Conservation (phyloP, 2,888 invertebrate species). For the Nymphalis c-album region DNA sequence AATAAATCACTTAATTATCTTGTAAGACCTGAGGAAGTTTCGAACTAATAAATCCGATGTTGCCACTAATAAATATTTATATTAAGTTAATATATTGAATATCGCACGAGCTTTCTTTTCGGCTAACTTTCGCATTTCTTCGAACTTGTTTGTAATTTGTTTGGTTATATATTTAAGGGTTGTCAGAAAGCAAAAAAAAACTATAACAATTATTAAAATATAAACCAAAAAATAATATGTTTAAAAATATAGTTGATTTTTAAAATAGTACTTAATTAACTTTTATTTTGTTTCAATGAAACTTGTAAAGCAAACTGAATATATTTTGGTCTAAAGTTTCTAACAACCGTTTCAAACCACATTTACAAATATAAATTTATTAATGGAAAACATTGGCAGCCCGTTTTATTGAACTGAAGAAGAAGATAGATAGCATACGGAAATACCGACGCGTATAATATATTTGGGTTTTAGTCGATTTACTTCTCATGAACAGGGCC, state of each 20-base stretch:
- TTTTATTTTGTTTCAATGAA: too few relatives aligned
- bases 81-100: constrained; percentile 58
- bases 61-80: constrained; percentile 66
- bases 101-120: constrained; percentile 55
- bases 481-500: constrained; percentile 54
- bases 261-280: too few relatives aligned
- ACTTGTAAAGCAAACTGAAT: too few relatives aligned
- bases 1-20: constrained; percentile 30
- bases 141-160: constrained; percentile 73
- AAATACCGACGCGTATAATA: constrained; percentile 50
- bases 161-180: constrained; percentile 49
- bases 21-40: constrained; percentile 29
- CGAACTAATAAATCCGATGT: constrained; percentile 53
- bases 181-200: constrained; percentile 32
- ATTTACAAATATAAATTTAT: too few relatives aligned
- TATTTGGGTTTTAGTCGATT: constrained; percentile 58
- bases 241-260: too few relatives aligned
- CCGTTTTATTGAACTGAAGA: constrained; percentile 47
- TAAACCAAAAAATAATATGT: too few relatives aligned
- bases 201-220: too few relatives aligned
- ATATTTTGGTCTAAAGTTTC: too few relatives aligned
- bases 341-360: too few relatives aligned
- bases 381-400: constrained; percentile 38
- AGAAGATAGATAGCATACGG: constrained; percentile 68
- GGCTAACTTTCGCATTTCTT: constrained; percentile 59